Evolutionary conservation across 2,113 vertebrate genomes (phyloP).

Genomic region (Willisornis vidua): DNA sequence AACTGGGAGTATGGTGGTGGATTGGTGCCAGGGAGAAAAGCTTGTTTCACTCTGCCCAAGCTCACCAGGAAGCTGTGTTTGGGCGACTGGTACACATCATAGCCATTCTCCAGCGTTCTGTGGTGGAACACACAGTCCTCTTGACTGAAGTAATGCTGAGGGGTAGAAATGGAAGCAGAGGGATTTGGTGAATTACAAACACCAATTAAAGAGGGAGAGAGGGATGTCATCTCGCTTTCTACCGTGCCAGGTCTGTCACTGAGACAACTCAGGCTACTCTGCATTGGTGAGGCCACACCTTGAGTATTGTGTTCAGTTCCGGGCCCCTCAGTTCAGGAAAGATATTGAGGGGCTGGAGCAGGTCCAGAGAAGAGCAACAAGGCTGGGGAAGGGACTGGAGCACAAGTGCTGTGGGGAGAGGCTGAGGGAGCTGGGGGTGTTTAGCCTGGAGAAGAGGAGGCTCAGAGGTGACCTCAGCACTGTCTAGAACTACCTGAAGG

Average conservation of each 20-base stretch:
- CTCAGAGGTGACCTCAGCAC: no score
- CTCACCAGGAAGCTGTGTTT: slow-evolving; percentile 79
- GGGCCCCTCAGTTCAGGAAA: no score
- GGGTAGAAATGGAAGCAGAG: not conserved
- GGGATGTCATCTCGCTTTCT: not conserved
- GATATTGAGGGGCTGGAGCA: no score
- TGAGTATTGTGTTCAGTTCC: no score
- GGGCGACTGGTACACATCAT: slow-evolving; percentile 76
- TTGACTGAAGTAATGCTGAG: slow-evolving; percentile 82
- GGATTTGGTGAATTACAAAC: not conserved
- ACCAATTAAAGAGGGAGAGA: not conserved
- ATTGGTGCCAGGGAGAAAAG: slow-evolving; percentile 79
- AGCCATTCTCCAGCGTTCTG: slow-evolving; percentile 86
- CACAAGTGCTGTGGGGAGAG: no score
- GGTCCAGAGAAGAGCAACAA: no score
- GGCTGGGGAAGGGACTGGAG: no score
- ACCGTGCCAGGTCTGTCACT: not conserved
- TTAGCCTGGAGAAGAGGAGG: no score
- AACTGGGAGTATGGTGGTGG: slow-evolving; percentile 88
- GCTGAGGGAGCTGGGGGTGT: no score
- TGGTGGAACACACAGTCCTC: slow-evolving; percentile 87
- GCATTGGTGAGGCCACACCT: no score
- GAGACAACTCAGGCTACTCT: not conserved
- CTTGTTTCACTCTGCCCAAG: slow-evolving; percentile 83
- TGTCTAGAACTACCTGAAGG: no score